phyloP scores from a whole-genome alignment of 2,113 vertebrate genomes.

The Pseudonaja textilis region DNA sequence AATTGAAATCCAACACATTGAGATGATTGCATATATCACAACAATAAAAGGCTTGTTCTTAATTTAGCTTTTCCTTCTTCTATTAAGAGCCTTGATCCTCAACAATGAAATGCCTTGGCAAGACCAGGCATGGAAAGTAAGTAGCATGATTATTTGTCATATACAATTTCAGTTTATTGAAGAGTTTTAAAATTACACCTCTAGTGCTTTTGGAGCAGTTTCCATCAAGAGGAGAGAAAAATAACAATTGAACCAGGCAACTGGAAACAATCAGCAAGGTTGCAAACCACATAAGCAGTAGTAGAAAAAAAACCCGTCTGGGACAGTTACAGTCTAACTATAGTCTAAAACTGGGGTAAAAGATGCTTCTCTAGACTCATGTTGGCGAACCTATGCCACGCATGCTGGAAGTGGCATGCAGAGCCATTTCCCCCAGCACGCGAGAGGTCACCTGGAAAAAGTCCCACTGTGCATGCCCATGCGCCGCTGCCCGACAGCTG shows the following conservation, averaged over 20 bases:
- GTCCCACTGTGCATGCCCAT: no score
- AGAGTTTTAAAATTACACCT: constrained; percentile 37
- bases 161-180: constrained; percentile 23
- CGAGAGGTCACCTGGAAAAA: no score
- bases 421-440: no score
- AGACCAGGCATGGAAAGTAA: background rate
- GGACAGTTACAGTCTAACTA: constrained; percentile 32
- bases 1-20: background rate
- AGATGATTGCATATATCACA: background rate
- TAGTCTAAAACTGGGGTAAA: constrained; percentile 26
- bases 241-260: constrained; percentile 24
- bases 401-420: no score
- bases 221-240: constrained; percentile 52
- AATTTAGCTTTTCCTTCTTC: background rate
- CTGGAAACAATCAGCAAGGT: constrained; percentile 42
- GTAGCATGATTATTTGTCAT: constrained; percentile 29
- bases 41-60: background rate
- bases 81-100: background rate
- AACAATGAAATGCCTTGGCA: background rate
- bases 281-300: background rate
- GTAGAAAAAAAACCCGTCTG: constrained; percentile 20
- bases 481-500: no score
- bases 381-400: no score
- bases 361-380: constrained; percentile 11
- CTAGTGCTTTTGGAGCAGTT: constrained; percentile 20